phyloP scores from a whole-genome alignment of 2,113 vertebrate genomes.

The Acanthisitta chloris region DNA sequence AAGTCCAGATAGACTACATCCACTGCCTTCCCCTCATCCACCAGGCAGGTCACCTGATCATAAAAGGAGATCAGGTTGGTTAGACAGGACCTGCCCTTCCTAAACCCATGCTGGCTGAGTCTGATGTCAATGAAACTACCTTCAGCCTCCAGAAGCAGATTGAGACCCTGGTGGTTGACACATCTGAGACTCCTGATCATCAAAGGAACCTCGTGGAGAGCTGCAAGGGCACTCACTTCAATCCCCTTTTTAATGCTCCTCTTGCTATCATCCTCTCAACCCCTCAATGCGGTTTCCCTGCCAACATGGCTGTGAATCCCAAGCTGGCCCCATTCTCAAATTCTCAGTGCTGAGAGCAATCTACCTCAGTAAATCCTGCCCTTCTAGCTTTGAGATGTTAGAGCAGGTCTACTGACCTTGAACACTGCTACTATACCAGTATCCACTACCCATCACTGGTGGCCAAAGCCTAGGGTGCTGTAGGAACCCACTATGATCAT shows the following conservation, averaged over 20 bases:
- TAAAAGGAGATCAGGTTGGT: too few relatives aligned
- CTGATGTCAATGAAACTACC: not conserved
- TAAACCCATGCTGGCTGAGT: too few relatives aligned
- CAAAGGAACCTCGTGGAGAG: not conserved
- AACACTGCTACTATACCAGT: not conserved
- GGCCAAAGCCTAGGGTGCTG: not conserved
- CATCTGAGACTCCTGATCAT: not conserved
- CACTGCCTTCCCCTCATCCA: too few relatives aligned
- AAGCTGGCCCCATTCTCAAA: not conserved
- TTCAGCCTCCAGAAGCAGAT: not conserved
- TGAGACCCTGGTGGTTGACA: not conserved
- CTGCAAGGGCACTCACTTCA: not conserved
- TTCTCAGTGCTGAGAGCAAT: not conserved
- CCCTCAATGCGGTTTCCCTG: accelerated
- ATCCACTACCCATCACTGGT: not conserved
- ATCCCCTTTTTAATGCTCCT: not conserved
- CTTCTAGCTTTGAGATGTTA: not conserved
- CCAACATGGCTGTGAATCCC: not conserved
- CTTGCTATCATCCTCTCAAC: not conserved
- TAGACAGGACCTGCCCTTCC: too few relatives aligned
- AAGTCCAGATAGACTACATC: too few relatives aligned
- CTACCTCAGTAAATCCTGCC: not conserved
- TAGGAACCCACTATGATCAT: not conserved
- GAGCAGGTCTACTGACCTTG: not conserved
- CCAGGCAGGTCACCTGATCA: too few relatives aligned